Base-by-base conservation (phyloP, 2,113 vertebrate species). In the Aramus guarauna region DNA sequence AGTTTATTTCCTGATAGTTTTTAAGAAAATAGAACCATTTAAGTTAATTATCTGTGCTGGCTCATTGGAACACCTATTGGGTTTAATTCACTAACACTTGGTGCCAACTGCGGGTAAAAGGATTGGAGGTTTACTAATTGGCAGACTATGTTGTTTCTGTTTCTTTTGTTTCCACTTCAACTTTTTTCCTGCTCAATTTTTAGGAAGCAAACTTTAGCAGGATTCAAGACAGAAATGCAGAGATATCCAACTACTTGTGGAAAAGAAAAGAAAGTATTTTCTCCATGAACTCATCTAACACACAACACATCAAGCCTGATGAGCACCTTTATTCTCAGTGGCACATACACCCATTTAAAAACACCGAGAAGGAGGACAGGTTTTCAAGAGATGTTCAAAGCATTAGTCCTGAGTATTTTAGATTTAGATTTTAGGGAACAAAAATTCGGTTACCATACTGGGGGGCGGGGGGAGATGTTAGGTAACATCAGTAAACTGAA, bases 11-110 rank as follows among this genome's bases (percentile, higher is more conserved):
- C 75, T 80, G 55, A 58, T 64, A 85, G 76, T 90, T 96, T 96
- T 96, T 53, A 96, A 96, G 96, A 86, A 96, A 96, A 95, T 86
- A 55, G 86, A 50, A 59, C 72, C 88, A 93, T 80, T 97, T 92
- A 94, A 90, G 92, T 93, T 95, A 94, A 97, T 97, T 96, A 78
- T 91, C 84, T 94, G 43, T 78, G 85, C 76, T 84, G 74, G 72
- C 32, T 97, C 58, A 86, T 96, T 96, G 82, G 95, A 97, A 64
- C 95, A 96, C 94, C 94, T 97, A 93, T 93, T 94, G 92, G 58
- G 87, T 95, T 90, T 94, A 92, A 96, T 97, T 94, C 92, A 71
- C 26, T 52, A 88, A 78, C 94, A 90, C 84, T 90, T 95, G 95
- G 81, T 85, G 53, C 90, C 91, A 86, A 41, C 81, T 93, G 75